Conservation (phyloP, 2,113 vertebrate species). For the Chitala chitala region DNA sequence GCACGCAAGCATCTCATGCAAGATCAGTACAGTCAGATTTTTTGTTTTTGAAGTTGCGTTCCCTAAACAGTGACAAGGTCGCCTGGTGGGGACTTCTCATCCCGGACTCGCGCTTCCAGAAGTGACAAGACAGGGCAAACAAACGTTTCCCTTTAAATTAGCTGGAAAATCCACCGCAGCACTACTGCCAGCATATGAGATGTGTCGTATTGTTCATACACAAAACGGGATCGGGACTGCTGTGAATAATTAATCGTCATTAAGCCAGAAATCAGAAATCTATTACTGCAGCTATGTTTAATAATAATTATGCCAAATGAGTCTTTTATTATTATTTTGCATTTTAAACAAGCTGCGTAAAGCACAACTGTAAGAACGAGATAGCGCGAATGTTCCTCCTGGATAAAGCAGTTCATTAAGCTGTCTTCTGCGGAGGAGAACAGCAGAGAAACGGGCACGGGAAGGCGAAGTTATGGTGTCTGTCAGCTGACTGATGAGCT, state of each 20-base stretch:
- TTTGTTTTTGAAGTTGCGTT: too few relatives aligned
- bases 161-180: background rate
- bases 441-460: too few relatives aligned
- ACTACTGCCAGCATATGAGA: background rate
- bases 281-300: conserved; percentile 16
- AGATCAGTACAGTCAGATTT: too few relatives aligned
- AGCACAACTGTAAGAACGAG: background rate
- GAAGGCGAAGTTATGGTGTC: too few relatives aligned
- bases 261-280: conserved; percentile 6
- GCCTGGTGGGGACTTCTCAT: too few relatives aligned
- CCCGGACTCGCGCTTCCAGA: too few relatives aligned
- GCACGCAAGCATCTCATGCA: too few relatives aligned
- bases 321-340: background rate
- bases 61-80: too few relatives aligned
- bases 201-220: background rate
- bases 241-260: conserved; percentile 15
- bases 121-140: background rate
- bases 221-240: background rate
- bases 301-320: conserved; percentile 9
- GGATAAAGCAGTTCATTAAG: too few relatives aligned
- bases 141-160: background rate
- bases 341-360: background rate
- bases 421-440: too few relatives aligned
- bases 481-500: background rate
- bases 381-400: background rate